phyloP scores from a whole-genome alignment of 2,113 vertebrate genomes.

The Redunca redunca region DNA sequence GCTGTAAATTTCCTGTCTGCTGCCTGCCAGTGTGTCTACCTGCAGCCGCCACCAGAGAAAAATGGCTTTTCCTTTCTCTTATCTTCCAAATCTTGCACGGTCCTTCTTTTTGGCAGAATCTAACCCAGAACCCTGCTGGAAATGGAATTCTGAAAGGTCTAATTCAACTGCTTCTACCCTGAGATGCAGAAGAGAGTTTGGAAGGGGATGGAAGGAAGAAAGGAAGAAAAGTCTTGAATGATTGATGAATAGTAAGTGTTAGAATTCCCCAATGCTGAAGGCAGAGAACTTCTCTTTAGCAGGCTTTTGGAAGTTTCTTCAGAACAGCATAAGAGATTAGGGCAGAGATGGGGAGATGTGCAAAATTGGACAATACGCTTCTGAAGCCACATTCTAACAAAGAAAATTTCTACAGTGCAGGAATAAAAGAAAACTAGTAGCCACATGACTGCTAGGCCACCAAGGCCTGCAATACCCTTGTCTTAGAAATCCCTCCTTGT shows the following conservation, averaged over 20 bases:
- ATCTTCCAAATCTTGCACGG: neutral
- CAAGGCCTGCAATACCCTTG: neutral
- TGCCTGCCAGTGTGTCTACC: neutral
- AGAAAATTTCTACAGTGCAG: neutral
- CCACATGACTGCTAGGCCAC: neutral
- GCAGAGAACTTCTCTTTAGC: neutral
- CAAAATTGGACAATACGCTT: neutral
- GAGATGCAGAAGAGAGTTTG: neutral
- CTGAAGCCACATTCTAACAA: neutral
- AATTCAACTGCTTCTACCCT: neutral
- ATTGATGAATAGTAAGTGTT: neutral
- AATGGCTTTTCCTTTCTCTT: neutral
- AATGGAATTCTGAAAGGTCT: neutral
- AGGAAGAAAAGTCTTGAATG: neutral
- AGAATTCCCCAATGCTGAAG: neutral
- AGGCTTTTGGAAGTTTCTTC: neutral
- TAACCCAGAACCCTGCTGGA: neutral
- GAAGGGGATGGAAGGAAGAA: neutral
- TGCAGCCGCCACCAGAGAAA: neutral
- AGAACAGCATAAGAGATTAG: neutral
- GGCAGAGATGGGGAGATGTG: neutral
- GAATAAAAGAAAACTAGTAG: neutral
- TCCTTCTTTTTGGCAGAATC: neutral
- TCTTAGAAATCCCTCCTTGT: neutral
- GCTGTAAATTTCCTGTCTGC: neutral